A percentile compares a stretch with the other conserved stretches of the same genome.
phyloP scores from a whole-genome alignment of 1,140 invertebrate genomes.

The Papilio helenus region DNA sequence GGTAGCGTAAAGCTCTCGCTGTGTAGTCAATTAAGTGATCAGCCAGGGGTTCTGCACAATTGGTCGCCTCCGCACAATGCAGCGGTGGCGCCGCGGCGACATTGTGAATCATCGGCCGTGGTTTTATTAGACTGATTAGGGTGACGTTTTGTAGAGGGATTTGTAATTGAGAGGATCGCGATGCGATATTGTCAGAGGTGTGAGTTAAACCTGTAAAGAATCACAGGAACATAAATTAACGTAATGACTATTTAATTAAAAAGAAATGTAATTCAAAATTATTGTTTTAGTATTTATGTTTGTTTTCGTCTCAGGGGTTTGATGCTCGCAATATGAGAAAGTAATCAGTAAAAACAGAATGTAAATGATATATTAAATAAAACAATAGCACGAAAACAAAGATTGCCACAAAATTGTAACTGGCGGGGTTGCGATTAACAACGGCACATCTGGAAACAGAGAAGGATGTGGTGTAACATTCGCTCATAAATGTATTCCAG shows the following conservation, averaged over 20 bases:
- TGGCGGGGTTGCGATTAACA: constrained; percentile 6
- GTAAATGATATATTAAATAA: constrained; percentile 21
- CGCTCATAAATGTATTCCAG: not conserved
- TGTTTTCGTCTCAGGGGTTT: not conserved
- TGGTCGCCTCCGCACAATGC: constrained; percentile 78
- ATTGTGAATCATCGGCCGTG: constrained; percentile 47
- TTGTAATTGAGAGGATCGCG: constrained; percentile 36
- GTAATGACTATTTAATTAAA: not conserved
- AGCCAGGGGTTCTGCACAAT: constrained; percentile 77
- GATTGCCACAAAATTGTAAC: constrained; percentile 1
- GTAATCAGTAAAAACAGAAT: constrained; percentile 9
- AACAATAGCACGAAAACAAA: constrained; percentile 26
- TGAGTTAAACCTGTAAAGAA: constrained; percentile 17
- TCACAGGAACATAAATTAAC: not conserved
- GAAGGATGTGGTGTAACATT: constrained; percentile 10
- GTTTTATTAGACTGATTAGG: constrained; percentile 52
- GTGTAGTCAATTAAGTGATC: constrained; percentile 80
- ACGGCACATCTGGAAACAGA: constrained; percentile 19
- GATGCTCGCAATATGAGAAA: not conserved
- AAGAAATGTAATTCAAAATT: not conserved
- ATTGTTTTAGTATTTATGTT: no score
- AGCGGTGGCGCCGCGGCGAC: constrained; percentile 55
- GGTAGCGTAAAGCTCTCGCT: constrained; percentile 66
- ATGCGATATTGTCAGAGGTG: constrained; percentile 12
- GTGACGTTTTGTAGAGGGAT: constrained; percentile 52